Percentiles rank a stretch among this genome's conserved stretches.
phyloP scores from a whole-genome alignment of 2,113 vertebrate species.

The Marmota flaviventris region DNA sequence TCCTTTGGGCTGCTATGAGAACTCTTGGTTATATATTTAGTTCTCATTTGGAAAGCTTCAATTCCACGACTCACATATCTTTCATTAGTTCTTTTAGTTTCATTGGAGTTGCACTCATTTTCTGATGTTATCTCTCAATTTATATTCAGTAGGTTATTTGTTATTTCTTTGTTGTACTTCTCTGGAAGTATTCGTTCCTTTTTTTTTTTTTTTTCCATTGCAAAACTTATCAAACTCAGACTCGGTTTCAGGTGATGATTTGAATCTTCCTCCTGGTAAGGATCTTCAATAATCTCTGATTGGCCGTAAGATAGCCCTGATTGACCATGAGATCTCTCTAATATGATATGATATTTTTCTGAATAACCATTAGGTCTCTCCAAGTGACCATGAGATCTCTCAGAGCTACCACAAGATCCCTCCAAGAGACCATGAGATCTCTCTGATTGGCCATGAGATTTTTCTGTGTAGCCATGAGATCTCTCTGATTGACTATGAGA shows the following conservation, averaged over 20 bases:
- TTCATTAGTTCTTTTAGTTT: neutral
- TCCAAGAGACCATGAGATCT: neutral
- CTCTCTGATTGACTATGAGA: too few relatives aligned
- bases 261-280: too few relatives aligned
- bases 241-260: too few relatives aligned
- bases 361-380: neutral
- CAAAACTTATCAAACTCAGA: too few relatives aligned
- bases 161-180: too few relatives aligned
- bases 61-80: neutral
- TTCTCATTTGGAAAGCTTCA: conserved; percentile 47
- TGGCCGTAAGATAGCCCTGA: neutral
- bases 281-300: neutral
- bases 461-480: too few relatives aligned
- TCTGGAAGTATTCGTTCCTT: too few relatives aligned
- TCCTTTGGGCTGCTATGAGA: conserved; percentile 82
- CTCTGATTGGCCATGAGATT: neutral
- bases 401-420: neutral
- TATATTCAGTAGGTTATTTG: too few relatives aligned
- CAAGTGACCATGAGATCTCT: neutral
- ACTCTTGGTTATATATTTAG: neutral
- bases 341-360: neutral
- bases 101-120: rapidly evolving
- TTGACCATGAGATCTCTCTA: neutral
- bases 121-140: neutral
- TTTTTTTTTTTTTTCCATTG: too few relatives aligned